A percentile compares a stretch with the other conserved stretches of the same genome.
Evolutionary conservation across 1,140 invertebrate species (phyloP).

Genomic region (Lepeophtheirus salmonis): DNA sequence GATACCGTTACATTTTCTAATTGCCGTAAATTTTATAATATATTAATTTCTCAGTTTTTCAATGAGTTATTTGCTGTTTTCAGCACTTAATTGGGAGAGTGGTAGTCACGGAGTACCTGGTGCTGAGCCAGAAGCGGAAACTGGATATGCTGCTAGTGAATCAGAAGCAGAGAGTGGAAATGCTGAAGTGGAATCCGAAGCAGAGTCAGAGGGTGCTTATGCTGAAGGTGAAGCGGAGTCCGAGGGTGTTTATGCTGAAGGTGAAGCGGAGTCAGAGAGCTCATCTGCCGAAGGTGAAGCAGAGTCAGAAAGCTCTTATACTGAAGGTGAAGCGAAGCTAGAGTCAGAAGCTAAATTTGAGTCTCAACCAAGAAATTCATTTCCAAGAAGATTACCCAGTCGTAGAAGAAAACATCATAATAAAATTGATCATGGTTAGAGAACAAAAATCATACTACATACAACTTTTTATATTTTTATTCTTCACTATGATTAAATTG

Average conservation of each 20-base stretch:
- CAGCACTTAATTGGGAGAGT: not conserved
- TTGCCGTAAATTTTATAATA: not conserved
- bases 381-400: slow-evolving; percentile 14
- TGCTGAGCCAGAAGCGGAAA: not conserved
- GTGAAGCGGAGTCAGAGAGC: not conserved
- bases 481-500: slow-evolving; percentile 3
- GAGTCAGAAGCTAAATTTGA: not conserved
- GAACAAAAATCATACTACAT: too few species aligned
- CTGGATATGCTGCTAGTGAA: slow-evolving; percentile 23
- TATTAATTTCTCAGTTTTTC: not conserved
- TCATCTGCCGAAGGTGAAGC: slow-evolving; percentile 23
- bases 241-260: slow-evolving; percentile 1
- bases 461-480: slow-evolving; percentile 20
- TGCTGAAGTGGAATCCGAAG: slow-evolving; percentile 20
- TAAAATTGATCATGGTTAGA: slow-evolving; percentile 17
- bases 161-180: slow-evolving; percentile 27
- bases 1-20: slow-evolving; percentile 1
- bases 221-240: slow-evolving; percentile 1
- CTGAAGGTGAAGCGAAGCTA: slow-evolving; percentile 1
- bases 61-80: not conserved
- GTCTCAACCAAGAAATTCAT: not conserved
- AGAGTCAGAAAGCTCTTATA: slow-evolving; percentile 19
- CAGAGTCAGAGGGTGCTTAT: slow-evolving; percentile 23
- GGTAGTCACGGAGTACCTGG: not conserved
- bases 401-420: slow-evolving; percentile 25